Evolutionary conservation across 2,113 vertebrate genomes (phyloP).

Genomic region (Rhombomys opimus): DNA sequence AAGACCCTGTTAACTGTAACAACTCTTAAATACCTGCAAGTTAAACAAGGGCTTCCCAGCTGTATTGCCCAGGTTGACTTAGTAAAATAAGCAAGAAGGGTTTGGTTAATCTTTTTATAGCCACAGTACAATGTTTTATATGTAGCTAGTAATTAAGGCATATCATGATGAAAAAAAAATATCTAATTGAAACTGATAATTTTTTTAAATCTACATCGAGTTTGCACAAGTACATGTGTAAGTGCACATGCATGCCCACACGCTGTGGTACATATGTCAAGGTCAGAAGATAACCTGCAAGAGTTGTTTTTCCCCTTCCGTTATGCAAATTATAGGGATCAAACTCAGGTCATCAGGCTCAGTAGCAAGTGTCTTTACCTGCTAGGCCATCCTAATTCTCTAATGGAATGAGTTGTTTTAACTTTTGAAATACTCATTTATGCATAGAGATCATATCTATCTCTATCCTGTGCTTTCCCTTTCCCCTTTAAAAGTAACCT

Average conservation of each 20-base stretch:
- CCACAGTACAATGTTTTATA: slow-evolving; percentile 10
- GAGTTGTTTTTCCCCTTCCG: neutral
- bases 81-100: neutral
- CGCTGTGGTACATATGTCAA: neutral
- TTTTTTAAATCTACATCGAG: neutral
- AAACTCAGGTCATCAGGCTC: neutral
- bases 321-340: no score
- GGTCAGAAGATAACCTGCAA: no score
- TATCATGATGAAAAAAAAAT: neutral
- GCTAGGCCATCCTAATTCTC: neutral
- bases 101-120: slow-evolving; percentile 1
- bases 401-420: neutral
- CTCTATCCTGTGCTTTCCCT: no score
- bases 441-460: neutral
- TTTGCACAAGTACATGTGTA: neutral
- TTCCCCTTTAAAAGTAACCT: neutral
- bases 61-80: slow-evolving; percentile 1
- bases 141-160: neutral
- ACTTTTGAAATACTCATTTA: neutral
- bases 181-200: neutral
- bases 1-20: slow-evolving; percentile 67
- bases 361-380: neutral
- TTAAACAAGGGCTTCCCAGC: neutral
- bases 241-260: neutral
- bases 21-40: neutral